These are phyloP conservation scores for Mesopsocus fuscifrons DNA, from an alignment of 2,888 invertebrate genomes.

Conservation along the genomic window DNA sequence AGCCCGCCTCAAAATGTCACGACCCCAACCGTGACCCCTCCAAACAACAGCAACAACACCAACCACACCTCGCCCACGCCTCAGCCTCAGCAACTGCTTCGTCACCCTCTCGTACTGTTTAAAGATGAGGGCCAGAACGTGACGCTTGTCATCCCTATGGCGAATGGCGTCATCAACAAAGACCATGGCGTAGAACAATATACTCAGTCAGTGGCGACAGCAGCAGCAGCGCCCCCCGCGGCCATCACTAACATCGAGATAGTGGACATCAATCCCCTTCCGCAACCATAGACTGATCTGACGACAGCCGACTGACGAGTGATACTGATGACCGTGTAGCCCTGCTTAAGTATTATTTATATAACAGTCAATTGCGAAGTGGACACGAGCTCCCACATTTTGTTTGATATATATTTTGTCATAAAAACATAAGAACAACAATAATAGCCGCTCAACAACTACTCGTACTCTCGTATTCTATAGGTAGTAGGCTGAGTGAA, in stretches of 20 bases:
- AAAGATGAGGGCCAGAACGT: constrained; percentile 3
- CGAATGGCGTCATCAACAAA: constrained; percentile 6
- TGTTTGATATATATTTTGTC: no score
- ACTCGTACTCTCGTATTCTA: no score
- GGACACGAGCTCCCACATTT: no score
- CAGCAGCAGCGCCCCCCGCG: not conserved
- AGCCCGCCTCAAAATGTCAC: not conserved
- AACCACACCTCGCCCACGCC: not conserved
- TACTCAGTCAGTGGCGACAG: not conserved
- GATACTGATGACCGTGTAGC: no score
- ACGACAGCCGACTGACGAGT: no score
- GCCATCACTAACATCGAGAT: constrained; percentile 8
- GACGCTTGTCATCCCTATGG: constrained; percentile 1
- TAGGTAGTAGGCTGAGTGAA: no score
- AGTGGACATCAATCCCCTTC: constrained; percentile 5
- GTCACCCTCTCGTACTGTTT: not conserved
- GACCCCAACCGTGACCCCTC: not conserved
- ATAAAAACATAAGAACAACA: no score
- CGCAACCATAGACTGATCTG: no score
- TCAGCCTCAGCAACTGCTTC: not conserved
- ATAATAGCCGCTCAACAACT: no score
- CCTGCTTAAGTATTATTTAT: no score
- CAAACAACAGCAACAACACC: not conserved
- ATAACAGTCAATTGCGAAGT: no score
- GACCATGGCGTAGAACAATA: constrained; percentile 5